Percentiles rank a stretch among this genome's conserved stretches.
Evolutionary conservation across 2,888 invertebrate species (phyloP).

Genomic region (Agriopis leucophaearia): DNA sequence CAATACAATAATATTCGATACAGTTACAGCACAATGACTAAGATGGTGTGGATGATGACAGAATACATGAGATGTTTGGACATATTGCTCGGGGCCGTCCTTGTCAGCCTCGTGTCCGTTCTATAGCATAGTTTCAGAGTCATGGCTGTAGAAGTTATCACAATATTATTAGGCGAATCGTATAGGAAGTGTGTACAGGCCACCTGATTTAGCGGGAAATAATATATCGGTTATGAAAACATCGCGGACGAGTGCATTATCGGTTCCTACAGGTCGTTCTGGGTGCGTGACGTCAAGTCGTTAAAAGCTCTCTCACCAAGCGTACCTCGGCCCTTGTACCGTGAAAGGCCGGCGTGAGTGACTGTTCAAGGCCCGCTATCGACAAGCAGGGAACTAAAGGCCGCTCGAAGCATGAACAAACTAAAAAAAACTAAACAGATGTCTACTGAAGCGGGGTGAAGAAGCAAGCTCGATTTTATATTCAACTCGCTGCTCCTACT

Average conservation of each 20-base stretch:
- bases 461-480: slow-evolving; percentile 69
- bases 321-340: slow-evolving; percentile 66
- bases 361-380: slow-evolving; percentile 61
- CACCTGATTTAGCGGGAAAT: slow-evolving; percentile 56
- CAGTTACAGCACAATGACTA: slow-evolving; percentile 83
- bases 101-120: slow-evolving; percentile 25
- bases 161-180: slow-evolving; percentile 45
- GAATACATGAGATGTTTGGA: slow-evolving; percentile 67
- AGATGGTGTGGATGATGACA: slow-evolving; percentile 76
- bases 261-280: slow-evolving; percentile 54
- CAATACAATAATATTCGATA: slow-evolving; percentile 75
- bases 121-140: slow-evolving; percentile 29
- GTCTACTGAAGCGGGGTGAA: slow-evolving; percentile 72
- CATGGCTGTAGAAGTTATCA: slow-evolving; percentile 44
- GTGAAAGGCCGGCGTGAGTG: slow-evolving; percentile 58
- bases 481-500: slow-evolving; percentile 47
- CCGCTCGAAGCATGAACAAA: slow-evolving; percentile 68
- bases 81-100: slow-evolving; percentile 45
- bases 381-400: slow-evolving; percentile 67
- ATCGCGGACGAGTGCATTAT: slow-evolving; percentile 44
- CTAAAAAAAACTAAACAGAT: slow-evolving; percentile 65
- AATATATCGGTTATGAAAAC: slow-evolving; percentile 47
- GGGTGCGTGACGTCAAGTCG: slow-evolving; percentile 61
- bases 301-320: slow-evolving; percentile 69
- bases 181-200: slow-evolving; percentile 41